These are phyloP conservation scores for Enhydra lutris DNA, from an alignment of 2,113 vertebrate species.

Conservation along the genomic window DNA sequence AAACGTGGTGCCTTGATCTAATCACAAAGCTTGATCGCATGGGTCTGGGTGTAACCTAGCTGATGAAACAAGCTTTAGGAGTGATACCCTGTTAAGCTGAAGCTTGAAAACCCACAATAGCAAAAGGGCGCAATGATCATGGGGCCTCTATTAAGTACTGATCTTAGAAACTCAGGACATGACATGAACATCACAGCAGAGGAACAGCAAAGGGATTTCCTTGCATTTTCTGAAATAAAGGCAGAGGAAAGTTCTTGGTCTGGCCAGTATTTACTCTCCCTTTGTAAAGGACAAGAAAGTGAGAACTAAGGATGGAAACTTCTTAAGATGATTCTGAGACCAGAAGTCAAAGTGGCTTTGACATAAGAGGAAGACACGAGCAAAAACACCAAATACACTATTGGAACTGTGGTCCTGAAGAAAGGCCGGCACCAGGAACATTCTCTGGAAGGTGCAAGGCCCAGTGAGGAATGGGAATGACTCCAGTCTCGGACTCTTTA, in stretches of 20 bases:
- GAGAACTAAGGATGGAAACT: background rate
- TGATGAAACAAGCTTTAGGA: background rate
- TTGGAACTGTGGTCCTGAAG: too few species aligned
- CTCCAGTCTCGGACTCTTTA: rapidly evolving
- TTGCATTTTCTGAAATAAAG: background rate
- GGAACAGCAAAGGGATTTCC: background rate
- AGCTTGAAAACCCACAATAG: background rate
- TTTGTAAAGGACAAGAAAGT: background rate
- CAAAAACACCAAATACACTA: background rate
- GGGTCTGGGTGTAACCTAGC: background rate
- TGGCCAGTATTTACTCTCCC: background rate
- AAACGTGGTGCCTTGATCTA: background rate
- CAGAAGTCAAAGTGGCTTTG: background rate
- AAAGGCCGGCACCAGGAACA: background rate
- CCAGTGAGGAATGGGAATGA: background rate
- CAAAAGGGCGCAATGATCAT: background rate
- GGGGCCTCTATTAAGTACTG: background rate
- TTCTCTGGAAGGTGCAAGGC: background rate
- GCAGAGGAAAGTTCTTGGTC: background rate
- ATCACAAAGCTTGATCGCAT: background rate
- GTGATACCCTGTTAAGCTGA: background rate
- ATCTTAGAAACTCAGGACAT: background rate
- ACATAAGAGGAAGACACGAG: background rate
- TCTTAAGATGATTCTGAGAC: too few species aligned
- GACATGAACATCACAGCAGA: background rate